Percentiles rank a stretch among this genome's conserved stretches.
phyloP scores from a whole-genome alignment of 2,888 invertebrate genomes.

The Limnephilus rhombicus region DNA sequence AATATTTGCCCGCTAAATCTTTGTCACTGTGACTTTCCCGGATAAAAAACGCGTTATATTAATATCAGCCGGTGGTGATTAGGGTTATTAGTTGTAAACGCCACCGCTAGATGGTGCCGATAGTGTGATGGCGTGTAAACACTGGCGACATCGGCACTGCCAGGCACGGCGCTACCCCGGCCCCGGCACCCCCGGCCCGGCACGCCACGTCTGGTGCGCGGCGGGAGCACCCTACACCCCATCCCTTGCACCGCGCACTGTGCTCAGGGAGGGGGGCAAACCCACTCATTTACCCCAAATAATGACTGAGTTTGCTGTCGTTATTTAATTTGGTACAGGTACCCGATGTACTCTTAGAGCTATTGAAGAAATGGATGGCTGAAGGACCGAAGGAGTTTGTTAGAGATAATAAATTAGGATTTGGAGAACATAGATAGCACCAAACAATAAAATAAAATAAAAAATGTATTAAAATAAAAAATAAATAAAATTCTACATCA shows the following conservation, averaged over 20 bases:
- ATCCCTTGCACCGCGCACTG: background rate
- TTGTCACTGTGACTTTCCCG: background rate
- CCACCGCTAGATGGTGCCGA: constrained; percentile 61
- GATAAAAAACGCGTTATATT: constrained; percentile 30
- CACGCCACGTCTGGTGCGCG: constrained; percentile 26
- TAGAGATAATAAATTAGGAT: too few species aligned
- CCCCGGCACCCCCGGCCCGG: background rate
- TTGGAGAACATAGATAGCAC: too few species aligned
- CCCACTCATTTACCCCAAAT: constrained; percentile 35
- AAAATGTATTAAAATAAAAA: too few species aligned
- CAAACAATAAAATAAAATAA: too few species aligned
- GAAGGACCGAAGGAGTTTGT: too few species aligned
- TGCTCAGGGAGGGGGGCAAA: background rate
- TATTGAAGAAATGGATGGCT: too few species aligned
- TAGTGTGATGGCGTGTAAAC: constrained; percentile 64
- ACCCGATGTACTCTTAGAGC: too few species aligned
- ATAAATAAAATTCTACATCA: too few species aligned
- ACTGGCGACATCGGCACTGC: constrained; percentile 59
- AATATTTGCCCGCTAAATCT: background rate
- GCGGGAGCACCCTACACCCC: background rate
- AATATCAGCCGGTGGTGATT: constrained; percentile 53
- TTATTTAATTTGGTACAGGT: background rate
- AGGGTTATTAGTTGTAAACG: constrained; percentile 65
- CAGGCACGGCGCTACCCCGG: constrained; percentile 7
- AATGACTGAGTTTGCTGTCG: background rate